These are phyloP conservation scores for Mycteria americana DNA, from an alignment of 2,797 vertebrate genomes.

Conservation along the genomic window DNA sequence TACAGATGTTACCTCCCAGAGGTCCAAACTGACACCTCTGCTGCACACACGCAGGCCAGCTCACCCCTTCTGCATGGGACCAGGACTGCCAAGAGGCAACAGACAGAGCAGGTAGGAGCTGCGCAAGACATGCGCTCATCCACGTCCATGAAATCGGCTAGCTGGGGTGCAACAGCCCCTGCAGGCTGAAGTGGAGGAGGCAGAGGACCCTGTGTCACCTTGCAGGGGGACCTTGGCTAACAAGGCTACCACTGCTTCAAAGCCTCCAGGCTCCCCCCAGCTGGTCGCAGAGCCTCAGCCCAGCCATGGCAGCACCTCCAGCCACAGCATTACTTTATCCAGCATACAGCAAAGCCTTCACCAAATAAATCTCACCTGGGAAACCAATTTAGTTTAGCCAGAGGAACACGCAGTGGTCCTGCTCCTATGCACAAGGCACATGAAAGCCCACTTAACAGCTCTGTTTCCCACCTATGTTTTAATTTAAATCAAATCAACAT, in stretches of 20 bases:
- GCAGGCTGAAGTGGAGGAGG: fast-evolving
- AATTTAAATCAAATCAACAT: background rate
- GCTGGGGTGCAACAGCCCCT: background rate
- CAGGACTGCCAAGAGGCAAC: background rate
- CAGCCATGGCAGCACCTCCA: background rate
- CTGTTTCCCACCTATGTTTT: background rate
- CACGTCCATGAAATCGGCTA: background rate
- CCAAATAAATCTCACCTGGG: background rate
- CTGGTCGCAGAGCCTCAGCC: background rate
- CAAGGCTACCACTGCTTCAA: background rate
- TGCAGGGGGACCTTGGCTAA: background rate
- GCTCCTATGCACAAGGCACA: background rate
- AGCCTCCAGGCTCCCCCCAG: background rate
- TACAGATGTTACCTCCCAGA: background rate
- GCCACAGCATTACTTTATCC: background rate
- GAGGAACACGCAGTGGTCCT: background rate
- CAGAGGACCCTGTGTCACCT: background rate
- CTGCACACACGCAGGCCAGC: background rate
- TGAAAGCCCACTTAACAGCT: background rate
- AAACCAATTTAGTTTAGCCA: background rate
- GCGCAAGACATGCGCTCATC: background rate
- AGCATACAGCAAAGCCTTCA: background rate
- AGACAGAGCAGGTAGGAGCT: background rate
- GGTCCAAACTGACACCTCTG: background rate
- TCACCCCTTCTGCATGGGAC: background rate